Base-by-base conservation (phyloP, 2,888 invertebrate species). In the Eilema depressum region DNA sequence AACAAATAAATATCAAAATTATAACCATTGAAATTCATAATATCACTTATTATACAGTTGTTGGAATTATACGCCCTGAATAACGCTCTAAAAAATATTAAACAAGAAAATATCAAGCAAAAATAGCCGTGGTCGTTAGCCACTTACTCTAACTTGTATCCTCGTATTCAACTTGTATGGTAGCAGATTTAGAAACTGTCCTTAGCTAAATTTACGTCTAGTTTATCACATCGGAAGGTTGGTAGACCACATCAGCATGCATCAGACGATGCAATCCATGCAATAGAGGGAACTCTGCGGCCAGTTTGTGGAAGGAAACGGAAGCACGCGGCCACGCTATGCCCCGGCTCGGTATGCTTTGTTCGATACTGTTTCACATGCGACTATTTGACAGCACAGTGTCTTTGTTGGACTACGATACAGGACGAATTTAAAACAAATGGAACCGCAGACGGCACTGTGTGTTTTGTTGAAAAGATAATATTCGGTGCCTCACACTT, bases 281-380 rank as follows among this genome's bases (percentile, higher is more conserved):
- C 77, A 74, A 73, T 77, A 77, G 81, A 79, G 87, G 88, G 88
- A 88, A 88, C 88, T 85, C 77, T 88, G 88, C 79, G 88, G 88
- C 85, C 79, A 81, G 81, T 75, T 80, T 76, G 83, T 85, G 82
- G 81, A 78, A 86, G 88, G 88, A 88, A 88, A 76, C 88, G 88
- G 88, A 88, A 87, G 86, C 83, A 79, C 71, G 82, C 80, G 81
- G 77, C 85, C 85, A 77, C 85, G 82, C 78, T 84, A 76, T 84
- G 81, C 78, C 79, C 78, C 79, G 73, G 82, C 81, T 70, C 66
- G 66, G 83, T 81, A 79, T 78, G 83, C 80, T 82, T 79, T 80
- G 80, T 82, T 80, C 79, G 75, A 79, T 83, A 82, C 75, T 77
- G 75, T 77, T 84, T 81, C 84, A 77, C 82, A 83, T 81, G 69